Percentiles rank a stretch among this genome's conserved stretches.
Conservation (phyloP, 2,888 invertebrate genomes). For the Schizotus pectinicornis region DNA sequence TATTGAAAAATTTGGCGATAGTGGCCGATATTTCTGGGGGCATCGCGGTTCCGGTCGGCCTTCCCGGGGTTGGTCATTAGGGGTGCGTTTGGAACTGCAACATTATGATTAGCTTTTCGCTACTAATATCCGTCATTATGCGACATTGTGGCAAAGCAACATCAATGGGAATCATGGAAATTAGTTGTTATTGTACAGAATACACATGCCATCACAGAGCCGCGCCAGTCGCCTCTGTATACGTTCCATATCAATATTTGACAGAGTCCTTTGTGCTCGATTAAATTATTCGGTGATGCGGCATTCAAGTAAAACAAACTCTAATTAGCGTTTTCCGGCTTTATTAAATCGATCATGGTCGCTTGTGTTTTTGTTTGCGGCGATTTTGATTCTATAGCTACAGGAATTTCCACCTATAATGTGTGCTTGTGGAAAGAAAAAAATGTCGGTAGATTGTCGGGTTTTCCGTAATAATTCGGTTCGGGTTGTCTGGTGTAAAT, state of each 20-base stretch:
- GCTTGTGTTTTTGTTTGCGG: no score
- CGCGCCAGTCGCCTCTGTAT: slow-evolving; percentile 36
- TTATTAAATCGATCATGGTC: no score
- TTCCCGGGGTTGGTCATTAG: not conserved
- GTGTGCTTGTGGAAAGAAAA: no score
- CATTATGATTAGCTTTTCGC: slow-evolving; percentile 30
- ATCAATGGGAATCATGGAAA: slow-evolving; percentile 56
- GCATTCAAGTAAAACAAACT: slow-evolving; percentile 32
- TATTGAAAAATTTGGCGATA: no score
- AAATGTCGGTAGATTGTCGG: no score
- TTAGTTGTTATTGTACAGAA: slow-evolving; percentile 56
- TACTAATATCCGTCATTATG: slow-evolving; percentile 29
- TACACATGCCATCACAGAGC: slow-evolving; percentile 45
- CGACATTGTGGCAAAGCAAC: slow-evolving; percentile 34
- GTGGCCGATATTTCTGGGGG: no score
- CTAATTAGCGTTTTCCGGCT: slow-evolving; percentile 2
- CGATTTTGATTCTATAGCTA: no score
- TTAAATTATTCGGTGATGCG: slow-evolving; percentile 40
- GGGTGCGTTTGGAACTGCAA: slow-evolving; percentile 10
- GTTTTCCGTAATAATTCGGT: no score
- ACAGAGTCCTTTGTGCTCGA: slow-evolving; percentile 50
- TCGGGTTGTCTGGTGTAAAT: no score
- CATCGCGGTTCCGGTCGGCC: no score
- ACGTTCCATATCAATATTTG: slow-evolving; percentile 49
- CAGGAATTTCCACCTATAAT: no score